Base-by-base conservation (phyloP, 2,113 vertebrate species). In the Triplophysa rosa region DNA sequence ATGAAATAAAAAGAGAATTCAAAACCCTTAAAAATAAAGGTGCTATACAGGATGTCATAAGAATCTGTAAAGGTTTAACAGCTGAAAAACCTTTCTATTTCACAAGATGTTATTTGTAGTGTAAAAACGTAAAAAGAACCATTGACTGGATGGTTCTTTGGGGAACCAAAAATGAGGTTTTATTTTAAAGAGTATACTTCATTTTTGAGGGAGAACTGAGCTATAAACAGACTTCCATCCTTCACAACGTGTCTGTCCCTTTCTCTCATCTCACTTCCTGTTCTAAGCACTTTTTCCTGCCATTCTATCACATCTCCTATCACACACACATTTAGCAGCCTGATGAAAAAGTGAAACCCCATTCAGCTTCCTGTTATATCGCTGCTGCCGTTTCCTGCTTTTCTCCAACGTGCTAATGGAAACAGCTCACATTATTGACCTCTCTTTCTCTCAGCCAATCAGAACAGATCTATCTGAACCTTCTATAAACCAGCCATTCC, bases 301-400 rank as follows among this genome's bases (percentile, higher is more conserved):
- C 42, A 66, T 74, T 67, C 63, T 83, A 82, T 80, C 79, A 65
- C 62, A 77, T 66, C 74, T 62, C 73, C n/a, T 24, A 47, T 13
- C 42, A 52, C 33, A 12, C 21, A 65, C 61, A 65, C 59, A 71
- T 80, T 45, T 67, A 69, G 47, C 61, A 82, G 67, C 65, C 2
- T 40, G 19, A 7, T 59, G 69, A 59, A 23, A 49, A 37, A 86
- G 84, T 80, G 80, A 87, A 86, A 80, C 40, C 54, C 58, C 33
- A 45, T 21, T 63, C 70, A 33, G 73, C 67, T 74, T 85, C 84
- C 49, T 67, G 80, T 59, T 42, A 47, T 29, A 63, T 40, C 12
- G 65, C 74, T 24, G 63, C 84, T 67, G 73, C 84, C 16, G 45
- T 80, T 86, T 85, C 87, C 85, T 87, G 84, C 67, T 72, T 80